Evolutionary conservation across 1,140 invertebrate species (phyloP).

Genomic region (Drosophila littoralis): DNA sequence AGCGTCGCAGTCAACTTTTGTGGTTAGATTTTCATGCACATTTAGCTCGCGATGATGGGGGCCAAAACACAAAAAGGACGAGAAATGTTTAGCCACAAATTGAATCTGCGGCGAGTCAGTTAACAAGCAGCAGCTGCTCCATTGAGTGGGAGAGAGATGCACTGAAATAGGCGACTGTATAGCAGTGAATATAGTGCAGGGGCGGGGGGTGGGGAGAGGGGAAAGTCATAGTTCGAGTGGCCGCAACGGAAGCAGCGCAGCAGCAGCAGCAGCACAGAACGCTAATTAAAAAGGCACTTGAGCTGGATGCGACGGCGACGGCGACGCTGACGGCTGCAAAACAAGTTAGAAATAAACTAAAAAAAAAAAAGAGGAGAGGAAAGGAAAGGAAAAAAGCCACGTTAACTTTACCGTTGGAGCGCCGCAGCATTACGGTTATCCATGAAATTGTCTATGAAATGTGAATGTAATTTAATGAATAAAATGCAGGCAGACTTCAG

Average conservation of each 20-base stretch:
- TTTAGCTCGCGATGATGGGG: conserved; percentile 68
- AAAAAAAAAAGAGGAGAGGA: conserved; percentile 4
- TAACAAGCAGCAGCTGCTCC: conserved; percentile 51
- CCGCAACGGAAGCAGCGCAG: conserved; percentile 56
- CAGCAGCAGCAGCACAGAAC: conserved; percentile 55
- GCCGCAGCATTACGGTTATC: conserved; percentile 32
- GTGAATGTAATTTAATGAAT: conserved; percentile 81
- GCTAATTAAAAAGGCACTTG: conserved; percentile 80
- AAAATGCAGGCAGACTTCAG: conserved; percentile 53
- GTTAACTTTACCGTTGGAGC: conserved; percentile 52
- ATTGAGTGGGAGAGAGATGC: conserved; percentile 10
- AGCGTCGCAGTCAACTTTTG: conserved; percentile 25
- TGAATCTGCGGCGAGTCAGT: conserved; percentile 71
- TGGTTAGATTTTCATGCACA: conserved; percentile 79
- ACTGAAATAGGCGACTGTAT: not conserved
- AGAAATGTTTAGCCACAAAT: conserved; percentile 79
- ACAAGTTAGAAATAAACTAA: not conserved
- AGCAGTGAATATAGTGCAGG: not conserved
- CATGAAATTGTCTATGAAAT: conserved; percentile 82
- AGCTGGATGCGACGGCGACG: conserved; percentile 34
- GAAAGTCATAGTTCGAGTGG: conserved; percentile 65
- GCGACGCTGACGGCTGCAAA: not conserved
- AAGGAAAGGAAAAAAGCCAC: not conserved
- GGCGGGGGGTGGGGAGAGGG: not conserved
- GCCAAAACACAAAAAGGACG: conserved; percentile 69